Percentiles rank a stretch among this genome's conserved stretches.
phyloP scores from a whole-genome alignment of 2,113 vertebrate species.

The Halichoeres trimaculatus region DNA sequence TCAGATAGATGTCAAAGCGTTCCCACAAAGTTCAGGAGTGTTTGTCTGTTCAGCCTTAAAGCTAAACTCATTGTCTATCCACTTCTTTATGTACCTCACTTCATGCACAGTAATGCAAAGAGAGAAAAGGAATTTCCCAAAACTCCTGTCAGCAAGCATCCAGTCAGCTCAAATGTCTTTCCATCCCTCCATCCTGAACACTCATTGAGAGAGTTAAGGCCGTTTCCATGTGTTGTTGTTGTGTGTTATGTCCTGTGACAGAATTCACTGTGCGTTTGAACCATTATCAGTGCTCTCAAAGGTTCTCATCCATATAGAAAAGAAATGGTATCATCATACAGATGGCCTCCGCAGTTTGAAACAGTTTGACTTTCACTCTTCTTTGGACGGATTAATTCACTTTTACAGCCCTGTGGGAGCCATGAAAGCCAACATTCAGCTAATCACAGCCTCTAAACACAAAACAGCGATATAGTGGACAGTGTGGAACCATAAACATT shows the following conservation, averaged over 20 bases:
- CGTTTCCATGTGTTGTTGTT: neutral
- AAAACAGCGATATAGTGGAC: slow-evolving; percentile 42
- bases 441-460: slow-evolving; percentile 58
- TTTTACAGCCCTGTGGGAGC: slow-evolving; percentile 20
- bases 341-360: slow-evolving; percentile 29
- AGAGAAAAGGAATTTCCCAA: neutral
- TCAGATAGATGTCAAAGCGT: too few relatives aligned
- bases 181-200: neutral
- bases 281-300: slow-evolving; percentile 16
- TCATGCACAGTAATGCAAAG: neutral
- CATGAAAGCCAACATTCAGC: slow-evolving; percentile 60
- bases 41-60: too few relatives aligned
- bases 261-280: neutral
- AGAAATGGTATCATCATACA: slow-evolving; percentile 1
- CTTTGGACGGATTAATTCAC: slow-evolving; percentile 41
- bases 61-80: neutral
- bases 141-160: neutral
- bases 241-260: neutral
- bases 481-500: slow-evolving; percentile 59
- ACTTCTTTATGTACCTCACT: neutral
- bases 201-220: neutral
- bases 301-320: slow-evolving; percentile 8
- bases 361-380: slow-evolving; percentile 50
- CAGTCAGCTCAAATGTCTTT: neutral
- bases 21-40: too few relatives aligned